These are phyloP conservation scores for Torymus aiolomorphi DNA, from an alignment of 2,888 invertebrate species.

Conservation along the genomic window DNA sequence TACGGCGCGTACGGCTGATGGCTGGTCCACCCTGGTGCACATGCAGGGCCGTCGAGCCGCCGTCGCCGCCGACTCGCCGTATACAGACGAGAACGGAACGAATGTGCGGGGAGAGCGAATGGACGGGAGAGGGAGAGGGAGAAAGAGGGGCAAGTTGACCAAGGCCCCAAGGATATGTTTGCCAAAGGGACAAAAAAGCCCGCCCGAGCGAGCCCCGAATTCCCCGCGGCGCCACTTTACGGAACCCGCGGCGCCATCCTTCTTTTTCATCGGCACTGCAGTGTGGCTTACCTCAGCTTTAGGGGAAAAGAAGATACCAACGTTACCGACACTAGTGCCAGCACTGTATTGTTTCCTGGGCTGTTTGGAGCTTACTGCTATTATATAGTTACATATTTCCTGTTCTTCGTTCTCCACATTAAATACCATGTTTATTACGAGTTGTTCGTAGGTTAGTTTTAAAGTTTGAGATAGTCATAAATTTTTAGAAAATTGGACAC, in stretches of 20 bases:
- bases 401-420: no score
- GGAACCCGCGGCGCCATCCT: slow-evolving; percentile 8
- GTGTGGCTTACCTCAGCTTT: background rate
- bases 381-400: no score
- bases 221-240: slow-evolving; percentile 27
- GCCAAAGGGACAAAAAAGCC: slow-evolving; percentile 44
- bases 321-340: background rate
- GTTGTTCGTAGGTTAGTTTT: no score
- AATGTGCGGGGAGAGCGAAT: no score
- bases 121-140: slow-evolving; percentile 6
- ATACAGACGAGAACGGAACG: no score
- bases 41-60: background rate
- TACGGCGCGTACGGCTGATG: background rate
- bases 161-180: slow-evolving; percentile 15
- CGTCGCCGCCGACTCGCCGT: no score
- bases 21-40: slow-evolving; percentile 11
- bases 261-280: background rate
- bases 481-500: no score
- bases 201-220: slow-evolving; percentile 13
- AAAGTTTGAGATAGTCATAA: no score
- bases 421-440: no score
- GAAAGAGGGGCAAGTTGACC: background rate
- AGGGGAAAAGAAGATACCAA: background rate
- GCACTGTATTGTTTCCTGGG: background rate
- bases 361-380: background rate